phyloP scores from a whole-genome alignment of 2,797 vertebrate species.

The Artibeus lituratus region DNA sequence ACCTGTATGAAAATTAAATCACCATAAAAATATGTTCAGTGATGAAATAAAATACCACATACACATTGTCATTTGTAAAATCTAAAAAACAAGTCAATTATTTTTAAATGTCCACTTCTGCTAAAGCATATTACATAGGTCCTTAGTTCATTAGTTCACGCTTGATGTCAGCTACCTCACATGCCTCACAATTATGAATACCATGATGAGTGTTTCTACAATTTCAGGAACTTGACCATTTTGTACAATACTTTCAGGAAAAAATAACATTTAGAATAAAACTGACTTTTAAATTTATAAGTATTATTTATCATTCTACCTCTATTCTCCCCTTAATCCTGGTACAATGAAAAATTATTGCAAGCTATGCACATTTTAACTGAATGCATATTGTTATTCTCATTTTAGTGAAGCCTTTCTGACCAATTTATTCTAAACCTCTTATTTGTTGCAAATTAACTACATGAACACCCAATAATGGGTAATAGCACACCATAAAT shows the following conservation, averaged over 20 bases:
- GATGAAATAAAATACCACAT: slow-evolving; percentile 27
- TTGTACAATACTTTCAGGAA: slow-evolving; percentile 51
- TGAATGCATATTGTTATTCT: slow-evolving; percentile 54
- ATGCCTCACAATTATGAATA: slow-evolving; percentile 50
- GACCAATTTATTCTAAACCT: slow-evolving; percentile 52
- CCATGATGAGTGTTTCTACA: slow-evolving; percentile 8
- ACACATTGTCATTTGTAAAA: neutral
- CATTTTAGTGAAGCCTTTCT: slow-evolving; percentile 50
- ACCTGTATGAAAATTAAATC: neutral
- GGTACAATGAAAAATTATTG: slow-evolving; percentile 51
- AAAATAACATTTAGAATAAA: slow-evolving; percentile 60
- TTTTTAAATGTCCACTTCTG: slow-evolving; percentile 53
- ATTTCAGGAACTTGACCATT: slow-evolving; percentile 44
- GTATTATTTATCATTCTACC: slow-evolving; percentile 58
- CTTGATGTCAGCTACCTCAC: slow-evolving; percentile 6
- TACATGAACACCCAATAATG: slow-evolving; percentile 18
- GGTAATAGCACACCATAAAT: slow-evolving; percentile 44
- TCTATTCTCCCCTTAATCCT: slow-evolving; percentile 35
- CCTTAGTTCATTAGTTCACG: slow-evolving; percentile 47
- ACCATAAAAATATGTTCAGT: neutral
- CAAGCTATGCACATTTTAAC: slow-evolving; percentile 50
- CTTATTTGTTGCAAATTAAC: slow-evolving; percentile 54
- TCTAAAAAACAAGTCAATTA: neutral
- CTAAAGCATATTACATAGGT: slow-evolving; percentile 1
- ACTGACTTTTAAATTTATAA: slow-evolving; percentile 66